Evolutionary conservation across 2,113 vertebrate genomes (phyloP), one percentile per base, ranked within the genome.

Genomic region (Tor tambroides): DNA sequence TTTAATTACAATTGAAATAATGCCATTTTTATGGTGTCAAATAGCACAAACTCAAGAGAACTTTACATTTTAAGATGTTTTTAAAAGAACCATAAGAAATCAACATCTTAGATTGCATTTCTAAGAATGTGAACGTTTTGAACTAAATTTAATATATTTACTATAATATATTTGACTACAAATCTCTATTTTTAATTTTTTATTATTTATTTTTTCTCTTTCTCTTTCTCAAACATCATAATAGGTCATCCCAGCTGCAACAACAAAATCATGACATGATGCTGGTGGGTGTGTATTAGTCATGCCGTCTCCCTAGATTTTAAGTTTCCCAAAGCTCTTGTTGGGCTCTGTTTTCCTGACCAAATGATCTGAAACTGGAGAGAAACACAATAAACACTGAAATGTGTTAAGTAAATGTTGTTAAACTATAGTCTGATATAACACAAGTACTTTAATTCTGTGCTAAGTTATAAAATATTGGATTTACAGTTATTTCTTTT

Each of bases 361-460:
- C 4, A 67, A 65, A 65, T 82, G 7, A 65, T 82, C n/a, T 82
- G 80, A 46, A 46, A 82, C 32, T 2, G 28, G 5, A 38, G 17
- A 43, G 21, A 63, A 56, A 59, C 77, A 78, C 43, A 78, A 54
- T 78, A 78, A 56, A 56, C 49, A 59, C 26, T 51, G 15, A 56
- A 59, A 32, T 4, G 32, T 41, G 19, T 5, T 61, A 23, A 80
- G 54, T n/a, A 38, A 61, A 61, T 35, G 56, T 32, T 19, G 26
- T 79, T 12, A 30, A 30, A 63, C 56, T 65, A 28, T 65, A 28
- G 49, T 61, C 74, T 79, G 46, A 69, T 59, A 54, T 35, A 32
- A 61, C 0, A 74, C 21, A 74, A 15, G 38, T 26, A 46, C 12
- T 46, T 14, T 3, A 46, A 14, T 75, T 75, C 11, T 75, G 72